Evolutionary conservation across 2,797 vertebrate species (phyloP).

Genomic region (Lepilemur septentrionalis): DNA sequence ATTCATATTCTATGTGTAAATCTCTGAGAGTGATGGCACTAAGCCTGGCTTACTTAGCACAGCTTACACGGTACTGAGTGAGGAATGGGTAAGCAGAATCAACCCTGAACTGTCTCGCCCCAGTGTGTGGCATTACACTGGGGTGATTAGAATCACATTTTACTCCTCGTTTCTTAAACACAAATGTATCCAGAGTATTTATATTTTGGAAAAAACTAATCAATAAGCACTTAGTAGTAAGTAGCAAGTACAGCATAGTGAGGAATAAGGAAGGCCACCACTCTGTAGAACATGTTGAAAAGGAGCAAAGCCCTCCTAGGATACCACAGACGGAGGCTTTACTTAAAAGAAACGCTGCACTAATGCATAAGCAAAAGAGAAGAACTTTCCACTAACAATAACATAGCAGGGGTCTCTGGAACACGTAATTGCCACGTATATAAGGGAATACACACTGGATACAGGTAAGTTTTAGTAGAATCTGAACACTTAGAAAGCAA

Average conservation of each 20-base stretch:
- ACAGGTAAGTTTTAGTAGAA: neutral
- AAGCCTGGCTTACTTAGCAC: neutral
- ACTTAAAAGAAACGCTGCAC: neutral
- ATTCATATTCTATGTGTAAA: neutral
- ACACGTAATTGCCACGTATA: neutral
- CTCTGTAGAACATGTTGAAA: neutral
- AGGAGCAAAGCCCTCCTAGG: neutral
- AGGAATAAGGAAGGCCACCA: neutral
- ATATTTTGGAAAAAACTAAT: neutral
- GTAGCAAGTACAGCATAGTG: neutral
- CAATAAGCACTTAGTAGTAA: neutral
- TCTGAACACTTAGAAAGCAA: neutral
- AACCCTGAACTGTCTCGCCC: accelerated
- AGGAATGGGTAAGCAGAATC: neutral
- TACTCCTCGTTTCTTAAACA: neutral
- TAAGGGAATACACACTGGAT: neutral
- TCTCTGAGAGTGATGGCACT: neutral
- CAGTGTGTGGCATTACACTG: neutral
- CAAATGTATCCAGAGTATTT: neutral
- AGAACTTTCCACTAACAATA: neutral
- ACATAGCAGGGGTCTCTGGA: neutral
- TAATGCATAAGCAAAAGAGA: neutral
- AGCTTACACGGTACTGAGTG: neutral
- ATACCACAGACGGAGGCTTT: neutral
- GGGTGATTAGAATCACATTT: neutral